These are phyloP conservation scores for Cryptotis parvus DNA, from an alignment of 2,113 vertebrate species.

Conservation along the genomic window DNA sequence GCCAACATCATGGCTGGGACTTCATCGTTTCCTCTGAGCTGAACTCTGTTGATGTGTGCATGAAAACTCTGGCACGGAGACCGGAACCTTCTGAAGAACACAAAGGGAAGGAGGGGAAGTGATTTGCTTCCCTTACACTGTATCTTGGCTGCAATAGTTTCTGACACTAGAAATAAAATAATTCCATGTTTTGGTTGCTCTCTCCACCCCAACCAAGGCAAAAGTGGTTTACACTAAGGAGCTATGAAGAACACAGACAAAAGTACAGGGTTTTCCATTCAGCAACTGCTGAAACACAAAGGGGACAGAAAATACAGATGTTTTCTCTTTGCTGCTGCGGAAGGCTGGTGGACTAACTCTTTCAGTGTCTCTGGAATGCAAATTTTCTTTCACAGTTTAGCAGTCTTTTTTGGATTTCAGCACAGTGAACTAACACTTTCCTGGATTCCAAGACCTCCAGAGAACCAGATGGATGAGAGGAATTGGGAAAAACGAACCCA, in stretches of 20 bases:
- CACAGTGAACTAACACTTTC: conserved; percentile 81
- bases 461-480: conserved; percentile 79
- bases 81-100: not conserved
- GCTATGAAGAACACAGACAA: not conserved
- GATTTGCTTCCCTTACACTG: conserved; percentile 39
- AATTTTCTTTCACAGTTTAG: conserved; percentile 82
- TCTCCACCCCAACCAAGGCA: not conserved
- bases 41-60: not conserved
- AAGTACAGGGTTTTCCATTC: conserved; percentile 18
- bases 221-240: conserved; percentile 44
- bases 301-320: conserved; percentile 75
- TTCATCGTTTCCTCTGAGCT: not conserved
- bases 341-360: conserved; percentile 59
- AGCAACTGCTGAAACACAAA: conserved; percentile 56
- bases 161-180: conserved; percentile 75
- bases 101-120: not conserved
- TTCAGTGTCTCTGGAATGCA: conserved; percentile 74
- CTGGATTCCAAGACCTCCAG: conserved; percentile 82
- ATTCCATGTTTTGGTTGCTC: conserved; percentile 68
- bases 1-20: not conserved
- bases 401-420: conserved; percentile 82
- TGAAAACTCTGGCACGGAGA: not conserved
- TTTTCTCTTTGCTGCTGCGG: conserved; percentile 62
- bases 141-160: conserved; percentile 57
- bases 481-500: conserved; percentile 79